phyloP scores from a whole-genome alignment of 2,888 invertebrate genomes.

The Calameuta filiformis region DNA sequence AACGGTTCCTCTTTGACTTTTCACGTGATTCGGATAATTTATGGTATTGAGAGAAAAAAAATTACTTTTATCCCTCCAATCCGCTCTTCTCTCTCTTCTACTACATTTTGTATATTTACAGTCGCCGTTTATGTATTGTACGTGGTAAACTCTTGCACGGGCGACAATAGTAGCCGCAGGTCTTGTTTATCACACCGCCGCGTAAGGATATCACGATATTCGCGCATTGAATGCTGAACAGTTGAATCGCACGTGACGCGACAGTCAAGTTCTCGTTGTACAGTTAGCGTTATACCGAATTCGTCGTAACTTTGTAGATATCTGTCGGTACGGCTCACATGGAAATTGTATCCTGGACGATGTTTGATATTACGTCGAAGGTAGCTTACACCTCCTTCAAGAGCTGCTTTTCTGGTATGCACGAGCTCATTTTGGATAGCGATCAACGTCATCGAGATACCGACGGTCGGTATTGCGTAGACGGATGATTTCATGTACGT shows the following conservation, averaged over 20 bases:
- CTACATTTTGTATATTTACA: background rate
- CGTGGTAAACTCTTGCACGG: background rate
- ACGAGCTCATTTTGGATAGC: background rate
- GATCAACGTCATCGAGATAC: background rate
- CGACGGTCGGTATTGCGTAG: background rate
- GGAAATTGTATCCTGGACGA: background rate
- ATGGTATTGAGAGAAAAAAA: background rate
- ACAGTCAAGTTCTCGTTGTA: background rate
- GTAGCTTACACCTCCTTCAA: background rate
- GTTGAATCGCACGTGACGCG: constrained; percentile 1
- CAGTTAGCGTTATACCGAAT: background rate
- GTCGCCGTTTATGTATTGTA: background rate
- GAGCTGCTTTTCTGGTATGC: background rate
- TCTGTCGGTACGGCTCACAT: background rate
- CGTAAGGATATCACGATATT: background rate
- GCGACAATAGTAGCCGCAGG: background rate
- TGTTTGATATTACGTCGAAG: background rate
- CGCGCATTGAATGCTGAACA: background rate
- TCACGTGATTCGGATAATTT: background rate
- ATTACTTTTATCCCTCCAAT: background rate
- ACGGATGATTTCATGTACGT: background rate
- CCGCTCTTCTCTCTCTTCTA: background rate
- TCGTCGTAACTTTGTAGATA: background rate
- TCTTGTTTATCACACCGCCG: background rate
- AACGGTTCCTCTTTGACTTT: background rate